Base-by-base conservation (phyloP, 1,140 invertebrate genomes). In the Aphaenogaster rudis region DNA sequence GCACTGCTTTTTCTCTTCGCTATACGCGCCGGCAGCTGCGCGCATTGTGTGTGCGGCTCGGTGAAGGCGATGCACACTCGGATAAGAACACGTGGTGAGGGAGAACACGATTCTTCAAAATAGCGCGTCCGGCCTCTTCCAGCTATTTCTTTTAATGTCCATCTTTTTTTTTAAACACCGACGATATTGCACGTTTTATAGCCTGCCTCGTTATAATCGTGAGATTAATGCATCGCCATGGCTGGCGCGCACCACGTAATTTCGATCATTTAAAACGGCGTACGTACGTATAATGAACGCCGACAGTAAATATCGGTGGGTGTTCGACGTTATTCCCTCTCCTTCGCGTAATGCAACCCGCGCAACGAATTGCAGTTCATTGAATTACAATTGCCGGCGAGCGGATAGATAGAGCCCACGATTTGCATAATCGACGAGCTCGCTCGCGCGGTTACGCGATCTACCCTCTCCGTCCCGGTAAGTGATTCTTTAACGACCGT, bases 401-500 rank as follows among this genome's bases (percentile, higher is more conserved):
- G 50, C 66, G 79, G 66, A 33, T 59, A 82, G 79, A 82, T 21
- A 67, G 77, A 77, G 48, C 9, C 52, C 33, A 7, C 80, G 54
- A 82, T 82, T 72, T 82, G 80, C 80, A 82, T 82, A 82, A 82
- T 82, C 80, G 52, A 82, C 33, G 67, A 72, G 21, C 80, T 59
- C 48, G 78, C 63, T 17, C 71, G 82, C 71, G 61, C 57, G 39
- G 59, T 86, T 77, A 79, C 71, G 72, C 82, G 82, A 78, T 86
- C 42, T 33, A 9, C 39, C 39, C 17, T 11, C 15, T 9, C 39
- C 36, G 82, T 64, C 48, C 8, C 74, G 48, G 57, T 64, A 64
- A 78, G 82, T 86, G 71, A 78, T 78, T 79, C 82, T 52, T 86
- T 86, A 86, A 86, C 82, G 80, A 82, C 28, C 80, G 67, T 82